Conservation (phyloP, 1,140 invertebrate species). For the Epicauta chinensis region DNA sequence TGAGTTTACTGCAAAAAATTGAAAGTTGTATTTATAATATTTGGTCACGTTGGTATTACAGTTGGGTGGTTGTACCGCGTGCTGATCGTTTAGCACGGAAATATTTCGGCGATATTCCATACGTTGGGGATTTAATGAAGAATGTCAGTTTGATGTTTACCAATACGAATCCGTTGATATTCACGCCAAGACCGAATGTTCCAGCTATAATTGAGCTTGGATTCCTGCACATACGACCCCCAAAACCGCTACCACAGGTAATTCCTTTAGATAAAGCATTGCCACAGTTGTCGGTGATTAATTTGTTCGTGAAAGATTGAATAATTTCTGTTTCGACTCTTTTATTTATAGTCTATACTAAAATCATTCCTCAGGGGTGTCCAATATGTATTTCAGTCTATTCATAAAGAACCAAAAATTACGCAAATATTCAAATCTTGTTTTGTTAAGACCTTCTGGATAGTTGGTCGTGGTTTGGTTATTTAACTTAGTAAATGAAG, state of each 20-base stretch:
- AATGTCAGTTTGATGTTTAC: conserved; percentile 49
- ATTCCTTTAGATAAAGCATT: background rate
- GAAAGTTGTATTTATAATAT: conserved; percentile 19
- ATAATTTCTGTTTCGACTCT: too few species aligned
- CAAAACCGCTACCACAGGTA: conserved; percentile 39
- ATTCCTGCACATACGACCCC: conserved; percentile 43
- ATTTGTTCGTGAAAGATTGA: too few species aligned
- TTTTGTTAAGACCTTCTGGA: too few species aligned
- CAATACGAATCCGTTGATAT: conserved; percentile 44
- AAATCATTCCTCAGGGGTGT: too few species aligned
- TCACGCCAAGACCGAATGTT: conserved; percentile 43
- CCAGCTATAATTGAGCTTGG: conserved; percentile 45
- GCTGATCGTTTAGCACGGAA: conserved; percentile 38
- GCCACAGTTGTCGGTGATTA: too few species aligned
- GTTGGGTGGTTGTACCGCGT: conserved; percentile 18
- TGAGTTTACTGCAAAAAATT: conserved; percentile 42
- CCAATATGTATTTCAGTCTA: too few species aligned
- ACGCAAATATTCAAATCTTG: too few species aligned
- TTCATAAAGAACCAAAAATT: too few species aligned
- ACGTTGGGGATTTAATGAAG: conserved; percentile 44
- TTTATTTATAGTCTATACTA: too few species aligned
- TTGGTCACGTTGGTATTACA: conserved; percentile 30
- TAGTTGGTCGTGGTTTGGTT: too few species aligned
- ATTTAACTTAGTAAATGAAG: too few species aligned
- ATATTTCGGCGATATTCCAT: conserved; percentile 43